These are phyloP conservation scores for Scaeva pyrastri DNA, from an alignment of 2,888 invertebrate genomes.

Conservation along the genomic window DNA sequence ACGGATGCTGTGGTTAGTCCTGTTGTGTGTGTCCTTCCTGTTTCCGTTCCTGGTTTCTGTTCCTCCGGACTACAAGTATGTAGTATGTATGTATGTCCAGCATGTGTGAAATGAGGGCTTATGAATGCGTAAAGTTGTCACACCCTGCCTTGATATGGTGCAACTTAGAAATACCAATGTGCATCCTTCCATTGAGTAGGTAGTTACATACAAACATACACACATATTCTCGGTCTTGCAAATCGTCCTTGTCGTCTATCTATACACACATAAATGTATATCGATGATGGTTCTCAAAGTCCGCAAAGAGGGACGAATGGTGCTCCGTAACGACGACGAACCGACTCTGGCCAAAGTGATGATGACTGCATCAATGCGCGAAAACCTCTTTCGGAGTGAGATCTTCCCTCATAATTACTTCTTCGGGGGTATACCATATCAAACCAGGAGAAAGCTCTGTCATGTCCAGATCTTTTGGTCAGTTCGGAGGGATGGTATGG, in stretches of 20 bases:
- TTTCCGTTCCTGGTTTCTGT: conserved; percentile 4
- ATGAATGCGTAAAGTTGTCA: conserved; percentile 71
- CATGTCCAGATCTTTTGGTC: conserved; percentile 22
- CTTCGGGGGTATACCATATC: conserved; percentile 61
- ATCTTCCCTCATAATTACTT: conserved; percentile 62
- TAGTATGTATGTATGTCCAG: conserved; percentile 42
- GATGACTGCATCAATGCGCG: conserved; percentile 74
- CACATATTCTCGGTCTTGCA: conserved; percentile 40
- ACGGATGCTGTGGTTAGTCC: conserved; percentile 66
- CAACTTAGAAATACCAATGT: conserved; percentile 49
- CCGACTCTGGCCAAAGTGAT: conserved; percentile 32
- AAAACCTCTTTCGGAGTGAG: conserved; percentile 38
- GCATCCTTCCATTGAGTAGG: conserved; percentile 42
- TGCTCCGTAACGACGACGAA: background rate
- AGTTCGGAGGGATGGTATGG: conserved; percentile 3
- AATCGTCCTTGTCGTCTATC: conserved; percentile 50
- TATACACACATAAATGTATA: background rate
- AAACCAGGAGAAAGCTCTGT: conserved; percentile 40
- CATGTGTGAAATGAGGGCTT: conserved; percentile 59
- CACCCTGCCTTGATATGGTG: conserved; percentile 36
- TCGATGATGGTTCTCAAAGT: conserved; percentile 27
- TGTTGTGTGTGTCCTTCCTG: conserved; percentile 41
- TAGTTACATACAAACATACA: background rate
- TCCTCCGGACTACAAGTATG: background rate
- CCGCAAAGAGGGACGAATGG: background rate